Conservation (phyloP, 2,797 vertebrate species). For the Falco cherrug region DNA sequence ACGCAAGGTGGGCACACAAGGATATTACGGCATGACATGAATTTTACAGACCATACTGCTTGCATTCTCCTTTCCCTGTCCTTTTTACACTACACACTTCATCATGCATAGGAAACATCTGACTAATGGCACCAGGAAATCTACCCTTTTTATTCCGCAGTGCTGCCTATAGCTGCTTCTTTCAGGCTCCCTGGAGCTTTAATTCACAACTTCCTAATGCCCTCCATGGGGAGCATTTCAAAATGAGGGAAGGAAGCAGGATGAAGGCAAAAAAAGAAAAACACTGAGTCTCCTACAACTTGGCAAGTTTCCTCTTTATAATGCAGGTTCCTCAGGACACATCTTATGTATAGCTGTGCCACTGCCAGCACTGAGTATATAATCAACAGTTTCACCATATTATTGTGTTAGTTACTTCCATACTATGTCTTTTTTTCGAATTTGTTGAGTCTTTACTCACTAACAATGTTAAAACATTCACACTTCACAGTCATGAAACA, state of each 20-base stretch:
- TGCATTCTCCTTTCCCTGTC: neutral
- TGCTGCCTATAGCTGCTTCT: neutral
- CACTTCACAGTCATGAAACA: neutral
- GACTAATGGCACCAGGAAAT: neutral
- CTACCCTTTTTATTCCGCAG: neutral
- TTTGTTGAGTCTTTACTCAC: neutral
- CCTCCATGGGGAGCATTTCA: neutral
- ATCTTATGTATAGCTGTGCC: neutral
- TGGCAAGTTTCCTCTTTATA: neutral
- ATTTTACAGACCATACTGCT: neutral
- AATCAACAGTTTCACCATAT: neutral
- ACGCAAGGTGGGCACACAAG: neutral
- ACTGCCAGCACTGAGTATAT: neutral
- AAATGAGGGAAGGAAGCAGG: neutral
- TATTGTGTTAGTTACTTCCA: neutral
- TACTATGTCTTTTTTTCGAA: neutral
- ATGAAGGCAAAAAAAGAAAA: slow-evolving; percentile 29
- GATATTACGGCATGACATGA: fast-evolving
- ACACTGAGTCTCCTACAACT: neutral
- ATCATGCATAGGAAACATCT: neutral
- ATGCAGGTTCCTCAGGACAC: neutral
- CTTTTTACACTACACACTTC: neutral
- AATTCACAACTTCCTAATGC: slow-evolving; percentile 29
- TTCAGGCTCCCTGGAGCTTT: slow-evolving; percentile 19
- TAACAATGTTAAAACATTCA: neutral